Evolutionary conservation across 2,113 vertebrate species (phyloP), one percentile per base, ranked within the genome.

Genomic region (Ploceus nigricollis): DNA sequence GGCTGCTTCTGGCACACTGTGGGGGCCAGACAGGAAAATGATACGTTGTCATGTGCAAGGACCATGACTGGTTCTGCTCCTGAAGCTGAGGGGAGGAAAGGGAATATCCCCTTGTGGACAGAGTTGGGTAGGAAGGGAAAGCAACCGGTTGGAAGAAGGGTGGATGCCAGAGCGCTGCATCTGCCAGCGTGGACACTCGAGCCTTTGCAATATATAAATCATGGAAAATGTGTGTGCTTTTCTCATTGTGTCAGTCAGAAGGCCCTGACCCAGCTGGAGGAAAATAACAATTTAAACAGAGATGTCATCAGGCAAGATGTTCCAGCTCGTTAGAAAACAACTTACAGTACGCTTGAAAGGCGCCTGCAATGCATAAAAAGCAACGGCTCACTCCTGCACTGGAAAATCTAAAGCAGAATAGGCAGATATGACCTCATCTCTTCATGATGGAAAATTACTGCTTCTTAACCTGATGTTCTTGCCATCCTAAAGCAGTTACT

Each of bases 251-350:
- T 65, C 66, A 61, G 89, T 68, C 92, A 94, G 91, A 91, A 89
- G 71, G 71, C 60, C 79, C 66, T 96, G 88, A 96, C 94, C 82
- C 75, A 92, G 64, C 93, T 92, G 79, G 56, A 95, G 64, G 76
- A 92, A 94, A 94, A 93, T 60, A 92, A 73, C 71, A 80, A 53
- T 88, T 71, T 92, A 64, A 91, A 31, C 75, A 68, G 85, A 90
- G 88, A 96, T 81, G 35, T 88, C 90, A 81, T 56, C 90, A 71
- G 90, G 82, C 50, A 93, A 77, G 92, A 89, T 92, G 68, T 93
- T 96, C 88, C 93, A 90, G 75, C 76, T 94, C 6, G 2, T 90
- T 96, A 84, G 79, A 70, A 86, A 86, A 95, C 68, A 94, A 81
- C 85, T 33, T 81, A 13, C 12, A 71, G 82, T 51, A 48, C 33